A percentile compares a stretch with the other conserved stretches of the same genome.
phyloP scores from a whole-genome alignment of 1,140 invertebrate genomes.

The Cyclina sinensis region DNA sequence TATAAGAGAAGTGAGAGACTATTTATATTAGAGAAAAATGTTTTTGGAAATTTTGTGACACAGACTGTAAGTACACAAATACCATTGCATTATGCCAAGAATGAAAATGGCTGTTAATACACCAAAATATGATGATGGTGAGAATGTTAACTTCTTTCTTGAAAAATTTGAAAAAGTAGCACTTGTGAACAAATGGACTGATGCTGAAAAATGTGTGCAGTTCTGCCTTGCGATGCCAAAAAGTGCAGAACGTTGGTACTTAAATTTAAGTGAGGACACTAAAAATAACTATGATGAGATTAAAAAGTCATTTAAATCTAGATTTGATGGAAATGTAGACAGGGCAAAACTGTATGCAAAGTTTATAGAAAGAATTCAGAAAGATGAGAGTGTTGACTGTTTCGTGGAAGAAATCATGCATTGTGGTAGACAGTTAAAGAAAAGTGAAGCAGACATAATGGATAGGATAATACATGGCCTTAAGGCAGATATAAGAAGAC shows the following conservation, averaged over 20 bases:
- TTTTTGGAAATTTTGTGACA: not conserved
- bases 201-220: not conserved
- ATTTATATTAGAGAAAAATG: too few species aligned
- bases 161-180: slow-evolving; percentile 22
- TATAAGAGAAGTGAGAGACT: too few species aligned
- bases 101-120: not conserved
- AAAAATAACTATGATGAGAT: slow-evolving; percentile 2
- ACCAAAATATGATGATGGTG: not conserved
- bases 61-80: too few species aligned
- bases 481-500: not conserved
- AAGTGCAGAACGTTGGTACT: not conserved
- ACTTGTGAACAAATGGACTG: not conserved
- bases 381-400: not conserved
- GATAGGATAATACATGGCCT: not conserved
- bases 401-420: not conserved
- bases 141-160: slow-evolving; percentile 2
- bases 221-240: not conserved
- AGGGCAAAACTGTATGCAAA: not conserved
- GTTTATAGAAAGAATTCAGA: not conserved
- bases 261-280: not conserved
- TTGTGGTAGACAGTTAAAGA: not conserved
- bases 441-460: not conserved
- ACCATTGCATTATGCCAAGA: too few species aligned
- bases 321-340: slow-evolving; percentile 3
- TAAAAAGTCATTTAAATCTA: not conserved